Conservation (phyloP, 2,797 vertebrate genomes). For the Dicrostonyx torquatus region DNA sequence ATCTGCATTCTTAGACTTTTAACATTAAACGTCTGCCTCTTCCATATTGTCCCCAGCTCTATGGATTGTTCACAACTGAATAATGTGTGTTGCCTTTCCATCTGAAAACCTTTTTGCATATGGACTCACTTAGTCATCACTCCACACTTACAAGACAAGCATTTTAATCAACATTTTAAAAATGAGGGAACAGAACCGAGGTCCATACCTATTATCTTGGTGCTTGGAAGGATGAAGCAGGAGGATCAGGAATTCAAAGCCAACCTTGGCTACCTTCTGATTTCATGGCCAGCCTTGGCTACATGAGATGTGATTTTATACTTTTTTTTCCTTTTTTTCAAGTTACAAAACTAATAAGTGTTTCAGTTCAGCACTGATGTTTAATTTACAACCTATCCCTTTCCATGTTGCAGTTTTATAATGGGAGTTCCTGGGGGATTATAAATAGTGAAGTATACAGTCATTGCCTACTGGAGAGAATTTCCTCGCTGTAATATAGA, state of each 20-base stretch:
- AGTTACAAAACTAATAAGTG: constrained; percentile 19
- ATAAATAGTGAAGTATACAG: constrained; percentile 43
- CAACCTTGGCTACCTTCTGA: not conserved
- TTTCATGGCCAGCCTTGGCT: not conserved
- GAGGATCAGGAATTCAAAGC: not conserved
- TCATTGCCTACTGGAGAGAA: not conserved
- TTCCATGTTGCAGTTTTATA: constrained; percentile 25
- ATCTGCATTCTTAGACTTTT: not conserved
- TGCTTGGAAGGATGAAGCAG: not conserved
- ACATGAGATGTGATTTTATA: not conserved
- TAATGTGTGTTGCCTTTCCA: not conserved
- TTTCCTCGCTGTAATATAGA: not conserved
- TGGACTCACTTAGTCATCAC: not conserved
- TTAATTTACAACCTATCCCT: constrained; percentile 19
- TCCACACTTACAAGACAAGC: not conserved
- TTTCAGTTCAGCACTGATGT: constrained; percentile 4
- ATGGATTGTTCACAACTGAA: constrained; percentile 1
- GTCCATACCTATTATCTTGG: not conserved
- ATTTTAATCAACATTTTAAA: constrained; percentile 17
- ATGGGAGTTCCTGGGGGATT: not conserved
- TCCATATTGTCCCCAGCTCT: not conserved
- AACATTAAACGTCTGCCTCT: not conserved
- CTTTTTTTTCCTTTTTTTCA: not conserved
- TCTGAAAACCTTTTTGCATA: constrained; percentile 10
- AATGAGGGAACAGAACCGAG: not conserved